These are phyloP conservation scores for Darevskia mixta DNA, from an alignment of 2,797 vertebrate species.

Conservation along the genomic window DNA sequence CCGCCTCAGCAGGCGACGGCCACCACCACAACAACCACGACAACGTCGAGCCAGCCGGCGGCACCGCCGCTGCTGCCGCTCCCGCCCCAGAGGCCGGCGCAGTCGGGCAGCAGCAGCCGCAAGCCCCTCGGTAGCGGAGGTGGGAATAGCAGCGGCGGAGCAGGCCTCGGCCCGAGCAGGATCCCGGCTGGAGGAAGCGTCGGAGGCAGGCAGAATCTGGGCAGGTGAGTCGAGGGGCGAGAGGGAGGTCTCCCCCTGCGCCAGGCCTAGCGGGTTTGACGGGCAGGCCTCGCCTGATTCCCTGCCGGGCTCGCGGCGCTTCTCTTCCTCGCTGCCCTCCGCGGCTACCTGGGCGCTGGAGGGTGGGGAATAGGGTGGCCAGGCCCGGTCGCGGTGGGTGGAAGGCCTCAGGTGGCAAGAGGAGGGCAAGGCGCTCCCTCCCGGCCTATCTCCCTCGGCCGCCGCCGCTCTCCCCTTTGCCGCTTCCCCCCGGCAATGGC, in stretches of 20 bases:
- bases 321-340: too few relatives aligned
- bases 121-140: constrained; percentile 86
- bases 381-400: neutral
- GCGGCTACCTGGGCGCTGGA: neutral
- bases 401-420: neutral
- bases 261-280: too few relatives aligned
- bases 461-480: neutral
- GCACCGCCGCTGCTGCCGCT: constrained; percentile 57
- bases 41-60: neutral
- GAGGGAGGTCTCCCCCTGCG: too few relatives aligned
- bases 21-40: neutral
- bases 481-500: too few relatives aligned
- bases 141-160: constrained; percentile 53
- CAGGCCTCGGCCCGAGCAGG: constrained; percentile 79
- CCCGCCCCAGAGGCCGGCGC: constrained; percentile 75
- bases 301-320: too few relatives aligned
- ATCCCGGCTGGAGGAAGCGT: neutral
- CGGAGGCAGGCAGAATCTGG: constrained; percentile 16
- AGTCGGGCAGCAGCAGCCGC: constrained; percentile 86
- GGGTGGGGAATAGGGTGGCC: neutral
- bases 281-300: too few relatives aligned
- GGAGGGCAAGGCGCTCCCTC: neutral
- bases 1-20: constrained; percentile 61
- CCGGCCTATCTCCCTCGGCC: neutral
- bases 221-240: neutral